A percentile compares a stretch with the other conserved stretches of the same genome.
Conservation (phyloP, 2,113 vertebrate species). For the Hirundichthys speculiger region DNA sequence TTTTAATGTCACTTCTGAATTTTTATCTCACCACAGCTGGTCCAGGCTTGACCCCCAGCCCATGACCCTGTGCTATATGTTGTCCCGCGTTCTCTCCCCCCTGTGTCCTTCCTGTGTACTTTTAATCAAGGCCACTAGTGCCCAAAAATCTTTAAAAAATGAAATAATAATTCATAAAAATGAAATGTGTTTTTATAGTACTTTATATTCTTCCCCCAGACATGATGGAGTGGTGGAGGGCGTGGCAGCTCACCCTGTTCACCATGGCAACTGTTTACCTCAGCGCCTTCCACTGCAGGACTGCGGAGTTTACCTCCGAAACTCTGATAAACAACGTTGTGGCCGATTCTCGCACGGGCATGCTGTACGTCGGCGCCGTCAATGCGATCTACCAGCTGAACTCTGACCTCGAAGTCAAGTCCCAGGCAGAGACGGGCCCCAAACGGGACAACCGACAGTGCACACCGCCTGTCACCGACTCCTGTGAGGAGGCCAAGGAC, state of each 20-base stretch:
- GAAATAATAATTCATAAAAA: too few species aligned
- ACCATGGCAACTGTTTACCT: slow-evolving; percentile 25
- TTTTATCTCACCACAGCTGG: too few species aligned
- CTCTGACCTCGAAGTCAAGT: slow-evolving; percentile 69
- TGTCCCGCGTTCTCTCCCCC: too few species aligned
- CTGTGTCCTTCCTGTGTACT: too few species aligned
- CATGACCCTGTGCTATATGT: too few species aligned
- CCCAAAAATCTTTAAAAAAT: too few species aligned
- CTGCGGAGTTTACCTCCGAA: slow-evolving; percentile 64
- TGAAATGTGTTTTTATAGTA: neutral
- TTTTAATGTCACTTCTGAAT: too few species aligned
- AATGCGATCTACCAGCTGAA: slow-evolving; percentile 90
- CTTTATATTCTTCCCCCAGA: slow-evolving; percentile 38
- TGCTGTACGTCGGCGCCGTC: slow-evolving; percentile 90
- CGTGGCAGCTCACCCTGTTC: slow-evolving; percentile 46
- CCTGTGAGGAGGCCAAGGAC: slow-evolving; percentile 79
- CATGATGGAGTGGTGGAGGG: slow-evolving; percentile 71
- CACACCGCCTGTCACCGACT: slow-evolving; percentile 89
- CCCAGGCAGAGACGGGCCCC: slow-evolving; percentile 78
- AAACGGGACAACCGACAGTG: slow-evolving; percentile 86
- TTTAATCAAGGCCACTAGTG: too few species aligned
- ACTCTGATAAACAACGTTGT: slow-evolving; percentile 89
- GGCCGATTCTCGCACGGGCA: slow-evolving; percentile 81
- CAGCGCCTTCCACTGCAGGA: slow-evolving; percentile 38
- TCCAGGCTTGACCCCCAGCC: too few species aligned